Base-by-base conservation (phyloP, 2,797 vertebrate genomes). In the Enoplosus armatus region DNA sequence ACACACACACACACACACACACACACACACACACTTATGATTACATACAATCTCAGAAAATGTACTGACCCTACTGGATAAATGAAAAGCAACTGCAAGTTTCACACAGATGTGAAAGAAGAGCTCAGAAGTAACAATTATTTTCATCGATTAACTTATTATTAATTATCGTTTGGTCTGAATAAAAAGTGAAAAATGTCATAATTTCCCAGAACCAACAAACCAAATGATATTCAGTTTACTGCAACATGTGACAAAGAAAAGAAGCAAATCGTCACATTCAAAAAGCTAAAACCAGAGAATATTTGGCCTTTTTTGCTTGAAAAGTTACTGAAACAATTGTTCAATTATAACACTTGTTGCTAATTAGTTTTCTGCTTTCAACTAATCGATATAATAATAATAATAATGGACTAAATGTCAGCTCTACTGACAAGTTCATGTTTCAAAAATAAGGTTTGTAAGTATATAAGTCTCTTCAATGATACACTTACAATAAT, bases 1-100 rank as follows among this genome's bases (percentile, higher is more conserved):
- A 20, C 12, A 74, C 77, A 71, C 11, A 70, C 22, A 24, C 10
- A n/a, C n/a, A n/a, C n/a, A n/a, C n/a, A n/a, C n/a, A n/a, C n/a
- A n/a, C 27, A 53, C 48, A 39, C 60, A 33, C 29, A 48, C 60
- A 31, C 29, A 22, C 8, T 3, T 12, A 26, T 12, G 33, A 24
- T 43, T 20, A 33, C 2, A 33, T 15, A 11, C 16, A n/a, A 29
- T 54, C 63, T 16, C 20, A 37, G 16, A 27, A 43, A 15, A 0
- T 15, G 9, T 14, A 3, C 2, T 24, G 18, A n/a, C 15, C 24
- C 37, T 20, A 1, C 41, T 22, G 50, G 16, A 54, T 67, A 14
- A 37, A 29, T 14, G 6, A 10, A 37, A 27, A 37, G 39, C 14
- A 5, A 5, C 24, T 24, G n/a, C 5, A 65, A 35, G 14, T 48